Evolutionary conservation across 2,797 vertebrate species (phyloP).

Genomic region (Hyperoplus immaculatus): DNA sequence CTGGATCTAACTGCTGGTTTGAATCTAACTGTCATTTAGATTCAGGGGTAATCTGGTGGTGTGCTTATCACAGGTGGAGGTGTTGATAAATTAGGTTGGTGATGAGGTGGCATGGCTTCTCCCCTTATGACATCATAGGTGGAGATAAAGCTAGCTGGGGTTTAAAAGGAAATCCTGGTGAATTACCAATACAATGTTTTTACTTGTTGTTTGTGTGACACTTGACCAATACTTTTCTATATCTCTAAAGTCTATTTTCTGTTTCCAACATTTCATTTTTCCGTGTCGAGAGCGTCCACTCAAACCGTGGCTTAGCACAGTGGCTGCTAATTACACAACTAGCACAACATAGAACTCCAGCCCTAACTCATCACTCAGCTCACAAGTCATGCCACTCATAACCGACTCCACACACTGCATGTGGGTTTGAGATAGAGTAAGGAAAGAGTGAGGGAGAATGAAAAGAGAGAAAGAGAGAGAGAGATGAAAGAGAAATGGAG

Average conservation of each 20-base stretch:
- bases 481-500: conserved; percentile 68
- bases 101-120: too few species aligned
- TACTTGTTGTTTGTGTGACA: not conserved
- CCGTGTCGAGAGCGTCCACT: not conserved
- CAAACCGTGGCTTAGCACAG: not conserved
- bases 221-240: not conserved
- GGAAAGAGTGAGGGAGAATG: conserved; percentile 40
- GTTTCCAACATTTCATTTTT: conserved; percentile 12
- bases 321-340: conserved; percentile 5
- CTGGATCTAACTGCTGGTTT: too few species aligned
- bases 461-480: conserved; percentile 25
- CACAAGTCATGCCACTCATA: conserved; percentile 59
- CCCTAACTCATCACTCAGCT: conserved; percentile 41
- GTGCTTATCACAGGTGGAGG: too few species aligned
- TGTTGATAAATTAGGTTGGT: too few species aligned
- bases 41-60: too few species aligned
- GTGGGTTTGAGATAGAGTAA: conserved; percentile 25
- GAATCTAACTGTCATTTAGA: too few species aligned
- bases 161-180: not conserved
- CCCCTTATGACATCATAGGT: too few species aligned
- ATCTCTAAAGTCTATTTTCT: not conserved
- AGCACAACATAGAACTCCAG: conserved; percentile 8
- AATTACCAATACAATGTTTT: not conserved
- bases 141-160: too few species aligned
- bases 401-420: conserved; percentile 10